These are phyloP conservation scores for Mohoua ochrocephala DNA, from an alignment of 2,113 vertebrate genomes.

Conservation along the genomic window DNA sequence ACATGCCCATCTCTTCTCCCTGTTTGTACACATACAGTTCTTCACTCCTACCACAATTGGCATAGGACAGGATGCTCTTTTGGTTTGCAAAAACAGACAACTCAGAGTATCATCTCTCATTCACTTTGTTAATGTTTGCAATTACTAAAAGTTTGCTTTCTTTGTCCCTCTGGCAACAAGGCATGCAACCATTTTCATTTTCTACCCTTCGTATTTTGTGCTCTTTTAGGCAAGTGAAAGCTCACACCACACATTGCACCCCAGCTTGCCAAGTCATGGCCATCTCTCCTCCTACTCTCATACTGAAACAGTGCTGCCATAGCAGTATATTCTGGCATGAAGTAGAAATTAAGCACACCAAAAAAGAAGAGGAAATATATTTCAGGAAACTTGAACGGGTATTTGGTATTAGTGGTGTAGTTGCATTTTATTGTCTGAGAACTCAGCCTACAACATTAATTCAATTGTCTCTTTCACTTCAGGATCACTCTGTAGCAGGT, in stretches of 20 bases:
- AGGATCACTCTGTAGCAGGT: not conserved
- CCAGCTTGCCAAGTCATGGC: not conserved
- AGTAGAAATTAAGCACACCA: not conserved
- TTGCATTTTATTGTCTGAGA: not conserved
- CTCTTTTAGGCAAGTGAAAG: not conserved
- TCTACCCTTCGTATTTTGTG: not conserved
- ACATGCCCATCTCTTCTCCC: not conserved
- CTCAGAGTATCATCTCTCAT: not conserved
- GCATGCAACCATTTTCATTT: not conserved
- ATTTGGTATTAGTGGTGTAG: not conserved
- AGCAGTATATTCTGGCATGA: not conserved
- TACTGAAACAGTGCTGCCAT: not conserved
- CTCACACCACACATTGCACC: not conserved
- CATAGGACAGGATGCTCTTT: not conserved
- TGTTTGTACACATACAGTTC: not conserved
- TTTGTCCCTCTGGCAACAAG: not conserved
- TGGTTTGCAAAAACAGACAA: not conserved
- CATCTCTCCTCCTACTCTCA: not conserved
- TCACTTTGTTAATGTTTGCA: not conserved
- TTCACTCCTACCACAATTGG: not conserved
- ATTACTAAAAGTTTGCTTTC: not conserved
- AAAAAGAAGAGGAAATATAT: not conserved
- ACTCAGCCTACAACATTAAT: not conserved
- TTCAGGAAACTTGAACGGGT: not conserved
- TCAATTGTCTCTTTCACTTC: not conserved